Base-by-base conservation (phyloP, 2,888 invertebrate genomes). In the Tinea trinotella region DNA sequence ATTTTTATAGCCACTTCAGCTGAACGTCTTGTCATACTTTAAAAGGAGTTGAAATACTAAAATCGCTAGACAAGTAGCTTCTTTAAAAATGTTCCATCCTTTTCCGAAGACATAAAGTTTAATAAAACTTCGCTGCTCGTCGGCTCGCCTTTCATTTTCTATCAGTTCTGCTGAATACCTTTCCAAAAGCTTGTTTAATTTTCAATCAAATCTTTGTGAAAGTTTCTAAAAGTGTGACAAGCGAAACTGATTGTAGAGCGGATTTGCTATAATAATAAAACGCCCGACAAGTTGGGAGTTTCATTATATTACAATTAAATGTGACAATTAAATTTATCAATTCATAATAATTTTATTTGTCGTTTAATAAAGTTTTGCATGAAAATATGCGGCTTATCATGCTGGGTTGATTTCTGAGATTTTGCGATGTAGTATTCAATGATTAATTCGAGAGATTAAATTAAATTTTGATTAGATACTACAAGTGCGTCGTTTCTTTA, bases 151-250 rank as follows among this genome's bases (percentile, higher is more conserved):
- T 18, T 48, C 17, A 48, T 18, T 48, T 20, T 10, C 17, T 48
- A 48, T 48, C 48, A 48, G 17, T 48, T 19, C 17, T 20, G 18
- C 17, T 19, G n/a, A 18, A 17, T 20, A 46, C 10, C 20, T 48
- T 18, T 12, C 48, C 3, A 10, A n/a, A 48, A 48, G 17, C 48
- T 48, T 46, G 15, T 10, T 46, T 48, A 48, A 48, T 18, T 48
- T 48, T 48, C 19, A 48, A 48, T 48, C 48, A 19, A 20, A 48
- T 48, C 48, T 48, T 48, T 48, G 17, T 15, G 19, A 48, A n/a
- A 3, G 19, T 48, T 18, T 48, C 20, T 12, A 19, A 48, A 48
- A 19, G 5, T 40, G 40, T 40, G 4, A 7, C 12, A 40, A 40
- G 40, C 13, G 40, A 40, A 40, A 18, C n/a, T 46, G 46, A 10